Evolutionary conservation across 92 coral and sea anemone genomes (phyloP).

Genomic region (Siderastrea siderea): DNA sequence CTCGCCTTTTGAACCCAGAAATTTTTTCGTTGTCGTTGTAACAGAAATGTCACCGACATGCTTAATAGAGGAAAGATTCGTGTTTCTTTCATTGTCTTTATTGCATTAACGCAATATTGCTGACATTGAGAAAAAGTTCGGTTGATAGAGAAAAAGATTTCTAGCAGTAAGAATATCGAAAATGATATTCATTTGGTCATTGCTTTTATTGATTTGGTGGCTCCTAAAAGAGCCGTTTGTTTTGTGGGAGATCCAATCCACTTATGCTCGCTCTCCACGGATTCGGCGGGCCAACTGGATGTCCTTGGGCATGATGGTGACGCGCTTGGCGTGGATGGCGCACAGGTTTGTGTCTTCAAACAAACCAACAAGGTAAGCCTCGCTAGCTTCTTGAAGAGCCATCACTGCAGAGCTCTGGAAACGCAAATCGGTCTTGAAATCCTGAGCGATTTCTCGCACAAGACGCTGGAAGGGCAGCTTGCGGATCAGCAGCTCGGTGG

Average conservation of each 20-base stretch:
- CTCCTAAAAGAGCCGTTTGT: constrained; percentile 85
- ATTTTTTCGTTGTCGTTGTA: too few species aligned
- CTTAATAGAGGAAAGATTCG: too few species aligned
- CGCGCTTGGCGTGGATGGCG: constrained; percentile 99
- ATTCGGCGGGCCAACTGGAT: constrained; percentile 98
- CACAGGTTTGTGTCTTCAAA: constrained; percentile 99
- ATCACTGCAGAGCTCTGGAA: constrained; percentile 96
- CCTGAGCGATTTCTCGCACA: constrained; percentile 88
- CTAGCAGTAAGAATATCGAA: too few species aligned
- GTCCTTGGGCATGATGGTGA: constrained; percentile 99
- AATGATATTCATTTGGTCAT: background rate
- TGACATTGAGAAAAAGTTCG: too few species aligned
- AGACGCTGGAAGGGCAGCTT: constrained; percentile 91
- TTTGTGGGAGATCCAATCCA: constrained; percentile 3
- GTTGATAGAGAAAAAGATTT: too few species aligned
- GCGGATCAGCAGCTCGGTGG: constrained; percentile 89
- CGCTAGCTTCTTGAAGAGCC: constrained; percentile 98
- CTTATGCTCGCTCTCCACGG: constrained; percentile 78
- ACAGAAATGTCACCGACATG: too few species aligned
- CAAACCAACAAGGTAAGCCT: constrained; percentile 97
- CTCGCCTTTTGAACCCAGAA: too few species aligned
- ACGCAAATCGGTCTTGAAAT: constrained; percentile 87
- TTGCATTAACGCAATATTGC: too few species aligned
- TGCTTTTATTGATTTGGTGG: constrained; percentile 64
- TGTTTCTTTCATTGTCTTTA: too few species aligned